Base-by-base conservation (phyloP, 2,797 vertebrate genomes). In the Crocodylus rhombifer region DNA sequence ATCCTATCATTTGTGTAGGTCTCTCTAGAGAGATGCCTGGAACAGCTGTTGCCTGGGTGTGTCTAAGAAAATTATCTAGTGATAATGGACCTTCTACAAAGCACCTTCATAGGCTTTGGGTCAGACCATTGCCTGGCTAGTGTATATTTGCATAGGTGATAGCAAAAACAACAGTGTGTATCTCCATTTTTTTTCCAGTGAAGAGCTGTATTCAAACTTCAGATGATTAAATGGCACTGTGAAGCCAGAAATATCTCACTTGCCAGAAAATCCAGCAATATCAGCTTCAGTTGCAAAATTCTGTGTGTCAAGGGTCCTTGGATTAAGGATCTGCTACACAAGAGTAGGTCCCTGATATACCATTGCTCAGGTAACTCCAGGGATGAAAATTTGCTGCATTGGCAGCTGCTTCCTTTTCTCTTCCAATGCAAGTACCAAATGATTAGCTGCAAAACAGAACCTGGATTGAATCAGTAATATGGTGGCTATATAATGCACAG, bases 151-250 rank as follows among this genome's bases (percentile, higher is more conserved):
- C 81, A 95, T 89, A 94, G 82, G 91, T 93, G 85, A 92, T 89
- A 77, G 86, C 86, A 94, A 85, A 94, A 92, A 95, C 94, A 95
- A 94, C 61, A 94, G 21, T 33, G 18, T 69, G 65, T 33, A n/a
- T 36, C 33, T 69, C 30, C 30, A 67, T n/a, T 67, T 89, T 58
- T 14, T 51, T 84, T 80, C 64, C 80, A 89, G 92, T 91, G 77
- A 91, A 93, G 82, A 80, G 64, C 20, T 5, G 33, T 87, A 26
- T 84, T 88, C 85, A 79, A 90, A 94, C 93, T 67, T 1, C 67
- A 91, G 79, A 64, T 89, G 77, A 94, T 90, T 83, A 94, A 96
- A 88, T 4, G 62, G 62, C 58, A 94, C 67, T 90, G 18, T 36
- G 30, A 69, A 69, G 25, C 28, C 64, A 30, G 23, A 65, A n/a